Percentiles rank a stretch among this genome's conserved stretches.
Evolutionary conservation across 2,888 invertebrate species (phyloP).

Genomic region (Blomia tropicalis): DNA sequence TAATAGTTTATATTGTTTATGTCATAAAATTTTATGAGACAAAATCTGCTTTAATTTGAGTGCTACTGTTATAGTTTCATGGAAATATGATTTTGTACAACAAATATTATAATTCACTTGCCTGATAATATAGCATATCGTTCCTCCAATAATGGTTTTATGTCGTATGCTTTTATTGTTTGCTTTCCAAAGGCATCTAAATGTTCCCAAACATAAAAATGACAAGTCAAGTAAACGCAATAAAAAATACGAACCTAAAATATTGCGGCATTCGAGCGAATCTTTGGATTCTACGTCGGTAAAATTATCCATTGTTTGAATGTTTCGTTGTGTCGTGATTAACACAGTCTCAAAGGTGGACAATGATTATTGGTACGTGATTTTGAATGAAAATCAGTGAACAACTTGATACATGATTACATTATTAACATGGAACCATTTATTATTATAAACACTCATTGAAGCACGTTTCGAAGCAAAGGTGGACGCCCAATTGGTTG

Average conservation of each 20-base stretch:
- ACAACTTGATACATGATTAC: too few species aligned
- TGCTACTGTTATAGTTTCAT: too few species aligned
- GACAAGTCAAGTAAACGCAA: neutral
- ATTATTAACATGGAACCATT: too few species aligned
- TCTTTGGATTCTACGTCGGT: slow-evolving; percentile 7
- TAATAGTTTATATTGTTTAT: neutral
- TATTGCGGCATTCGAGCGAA: slow-evolving; percentile 11
- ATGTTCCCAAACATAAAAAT: neutral
- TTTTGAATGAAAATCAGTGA: too few species aligned
- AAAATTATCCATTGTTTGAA: slow-evolving; percentile 9
- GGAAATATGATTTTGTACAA: too few species aligned
- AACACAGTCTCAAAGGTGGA: too few species aligned
- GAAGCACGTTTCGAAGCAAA: too few species aligned
- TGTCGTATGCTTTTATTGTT: slow-evolving; percentile 62
- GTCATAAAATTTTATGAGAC: neutral
- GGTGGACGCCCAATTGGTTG: too few species aligned
- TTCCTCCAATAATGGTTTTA: slow-evolving; percentile 83
- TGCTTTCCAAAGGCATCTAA: slow-evolving; percentile 1
- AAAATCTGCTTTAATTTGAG: too few species aligned
- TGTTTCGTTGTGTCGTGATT: too few species aligned
- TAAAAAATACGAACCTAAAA: neutral
- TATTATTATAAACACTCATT: too few species aligned
- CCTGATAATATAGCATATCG: slow-evolving; percentile 77
- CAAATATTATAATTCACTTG: neutral
- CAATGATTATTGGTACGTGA: too few species aligned